Conservation (phyloP, 2,113 vertebrate genomes). For the Gallinago paraguaiae region DNA sequence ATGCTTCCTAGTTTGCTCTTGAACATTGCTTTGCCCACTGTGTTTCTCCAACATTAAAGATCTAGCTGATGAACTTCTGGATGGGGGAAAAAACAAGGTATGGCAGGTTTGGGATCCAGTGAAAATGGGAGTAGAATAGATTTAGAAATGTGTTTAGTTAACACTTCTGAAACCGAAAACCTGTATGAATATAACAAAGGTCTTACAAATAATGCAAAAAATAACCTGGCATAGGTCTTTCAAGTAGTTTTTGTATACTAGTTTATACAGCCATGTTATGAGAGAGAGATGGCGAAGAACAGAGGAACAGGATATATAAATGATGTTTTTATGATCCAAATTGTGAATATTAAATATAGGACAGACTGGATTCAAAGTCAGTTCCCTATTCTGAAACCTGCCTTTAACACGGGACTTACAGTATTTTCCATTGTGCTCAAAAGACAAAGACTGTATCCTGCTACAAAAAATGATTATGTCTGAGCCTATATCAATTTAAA, state of each 20-base stretch:
- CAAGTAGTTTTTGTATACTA: not conserved
- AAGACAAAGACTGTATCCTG: not conserved
- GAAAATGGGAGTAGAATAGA: not conserved
- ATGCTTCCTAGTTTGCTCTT: not conserved
- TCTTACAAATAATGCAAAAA: not conserved
- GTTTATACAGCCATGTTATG: not conserved
- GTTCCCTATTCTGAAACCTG: not conserved
- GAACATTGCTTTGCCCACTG: not conserved
- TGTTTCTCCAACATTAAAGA: not conserved
- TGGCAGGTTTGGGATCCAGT: not conserved
- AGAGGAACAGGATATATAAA: not conserved
- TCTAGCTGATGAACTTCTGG: not conserved
- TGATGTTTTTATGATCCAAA: not conserved
- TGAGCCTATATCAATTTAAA: not conserved
- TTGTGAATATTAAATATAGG: not conserved
- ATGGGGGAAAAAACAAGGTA: not conserved
- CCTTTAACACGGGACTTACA: not conserved
- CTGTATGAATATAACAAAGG: not conserved
- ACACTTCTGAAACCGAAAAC: not conserved
- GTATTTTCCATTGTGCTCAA: not conserved
- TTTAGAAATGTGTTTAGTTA: not conserved
- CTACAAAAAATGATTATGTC: not conserved
- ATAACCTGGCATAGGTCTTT: not conserved
- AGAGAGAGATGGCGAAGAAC: not conserved
- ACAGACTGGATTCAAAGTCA: conserved; percentile 11